Conservation (phyloP, 2,113 vertebrate genomes). For the Leptobrachium ailaonicum region DNA sequence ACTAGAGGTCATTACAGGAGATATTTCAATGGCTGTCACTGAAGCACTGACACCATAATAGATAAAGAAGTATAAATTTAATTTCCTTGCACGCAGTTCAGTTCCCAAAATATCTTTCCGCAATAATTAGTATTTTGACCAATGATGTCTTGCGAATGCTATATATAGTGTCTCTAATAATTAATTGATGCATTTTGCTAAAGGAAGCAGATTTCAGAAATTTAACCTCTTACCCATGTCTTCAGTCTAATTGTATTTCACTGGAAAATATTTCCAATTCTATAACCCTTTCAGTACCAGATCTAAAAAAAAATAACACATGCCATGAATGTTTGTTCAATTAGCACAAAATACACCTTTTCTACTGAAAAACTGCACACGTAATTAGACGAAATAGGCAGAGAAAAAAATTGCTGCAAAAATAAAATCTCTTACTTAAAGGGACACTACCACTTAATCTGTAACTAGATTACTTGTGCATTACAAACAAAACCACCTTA, state of each 20-base stretch:
- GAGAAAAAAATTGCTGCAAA: background rate
- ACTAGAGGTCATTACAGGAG: conserved; percentile 44
- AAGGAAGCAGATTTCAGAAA: conserved; percentile 4
- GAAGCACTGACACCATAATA: conserved; percentile 26
- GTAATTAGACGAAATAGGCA: conserved; percentile 4
- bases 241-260: background rate
- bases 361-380: no score
- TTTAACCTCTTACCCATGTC: conserved; percentile 6
- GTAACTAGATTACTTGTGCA: no score
- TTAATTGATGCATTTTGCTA: conserved; percentile 36
- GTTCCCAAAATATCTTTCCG: conserved; percentile 40
- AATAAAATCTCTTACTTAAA: no score
- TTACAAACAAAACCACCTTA: no score
- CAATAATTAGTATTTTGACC: conserved; percentile 40
- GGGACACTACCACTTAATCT: no score
- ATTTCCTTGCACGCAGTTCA: conserved; percentile 27
- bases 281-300: no score
- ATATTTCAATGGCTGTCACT: conserved; percentile 36
- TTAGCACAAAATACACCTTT: background rate
- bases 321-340: no score
- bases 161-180: conserved; percentile 41
- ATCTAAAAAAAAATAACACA: no score
- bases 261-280: no score
- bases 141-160: conserved; percentile 28
- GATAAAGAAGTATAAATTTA: conserved; percentile 37